phyloP scores from a whole-genome alignment of 2,113 vertebrate genomes.

The Acanthisitta chloris region DNA sequence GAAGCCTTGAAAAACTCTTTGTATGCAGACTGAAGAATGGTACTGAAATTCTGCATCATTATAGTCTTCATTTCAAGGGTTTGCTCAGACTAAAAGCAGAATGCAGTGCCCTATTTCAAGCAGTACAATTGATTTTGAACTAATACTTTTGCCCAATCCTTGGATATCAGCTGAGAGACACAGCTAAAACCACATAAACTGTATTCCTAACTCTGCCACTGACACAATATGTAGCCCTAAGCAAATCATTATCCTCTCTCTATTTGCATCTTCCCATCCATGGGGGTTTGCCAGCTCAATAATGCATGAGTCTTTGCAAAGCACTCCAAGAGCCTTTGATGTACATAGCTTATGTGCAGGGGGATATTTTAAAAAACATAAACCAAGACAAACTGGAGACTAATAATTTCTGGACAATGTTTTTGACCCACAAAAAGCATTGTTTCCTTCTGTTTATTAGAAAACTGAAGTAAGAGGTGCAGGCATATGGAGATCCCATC shows the following conservation, averaged over 20 bases:
- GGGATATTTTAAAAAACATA: background rate
- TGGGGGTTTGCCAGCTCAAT: background rate
- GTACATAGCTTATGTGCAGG: background rate
- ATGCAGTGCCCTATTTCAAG: background rate
- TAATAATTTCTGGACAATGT: background rate
- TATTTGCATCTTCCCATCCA: background rate
- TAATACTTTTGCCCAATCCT: background rate
- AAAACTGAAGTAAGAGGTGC: background rate
- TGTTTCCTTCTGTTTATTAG: background rate
- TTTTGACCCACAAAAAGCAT: background rate
- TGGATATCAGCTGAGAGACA: background rate
- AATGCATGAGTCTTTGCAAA: conserved; percentile 20
- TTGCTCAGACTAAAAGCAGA: background rate
- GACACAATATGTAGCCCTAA: background rate
- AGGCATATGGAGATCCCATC: background rate
- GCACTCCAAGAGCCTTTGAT: background rate
- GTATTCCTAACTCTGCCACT: background rate
- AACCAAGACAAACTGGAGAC: background rate
- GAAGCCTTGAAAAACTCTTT: background rate
- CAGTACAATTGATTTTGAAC: background rate
- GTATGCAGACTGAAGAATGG: background rate
- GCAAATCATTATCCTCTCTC: background rate
- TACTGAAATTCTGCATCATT: background rate
- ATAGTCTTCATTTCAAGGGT: background rate
- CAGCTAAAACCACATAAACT: background rate